These are phyloP conservation scores for Thysanoteuthis rhombus DNA, from an alignment of 2,888 invertebrate species.

Conservation along the genomic window DNA sequence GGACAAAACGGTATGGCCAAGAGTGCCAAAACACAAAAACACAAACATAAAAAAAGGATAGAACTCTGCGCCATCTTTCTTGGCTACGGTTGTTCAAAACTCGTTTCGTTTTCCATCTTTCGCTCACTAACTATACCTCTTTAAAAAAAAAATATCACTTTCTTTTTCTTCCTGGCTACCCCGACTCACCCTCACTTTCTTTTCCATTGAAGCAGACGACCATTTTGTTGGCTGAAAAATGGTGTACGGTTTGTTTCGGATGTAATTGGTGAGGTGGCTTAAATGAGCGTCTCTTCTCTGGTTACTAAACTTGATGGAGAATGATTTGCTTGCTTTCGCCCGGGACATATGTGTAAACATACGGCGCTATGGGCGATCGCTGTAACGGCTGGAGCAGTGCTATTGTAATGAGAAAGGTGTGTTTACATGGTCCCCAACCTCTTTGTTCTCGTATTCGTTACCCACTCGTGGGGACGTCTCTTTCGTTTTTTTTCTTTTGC, in stretches of 20 bases:
- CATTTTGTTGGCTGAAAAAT: slow-evolving; percentile 12
- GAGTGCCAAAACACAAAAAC: no score
- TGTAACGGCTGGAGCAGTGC: background rate
- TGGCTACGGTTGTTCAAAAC: no score
- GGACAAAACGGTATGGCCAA: no score
- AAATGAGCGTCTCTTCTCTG: background rate
- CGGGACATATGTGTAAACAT: background rate
- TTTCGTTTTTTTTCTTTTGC: no score
- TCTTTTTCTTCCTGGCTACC: background rate
- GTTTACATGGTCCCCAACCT: background rate
- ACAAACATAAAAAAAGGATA: no score
- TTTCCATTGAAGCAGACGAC: background rate
- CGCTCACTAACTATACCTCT: no score
- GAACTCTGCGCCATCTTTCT: no score
- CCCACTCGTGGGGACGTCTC: background rate
- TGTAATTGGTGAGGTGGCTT: background rate
- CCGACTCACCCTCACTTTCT: background rate
- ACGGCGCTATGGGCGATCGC: background rate
- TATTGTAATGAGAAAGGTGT: background rate
- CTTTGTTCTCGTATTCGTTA: background rate
- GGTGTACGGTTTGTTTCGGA: background rate
- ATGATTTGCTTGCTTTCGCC: background rate
- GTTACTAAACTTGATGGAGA: background rate
- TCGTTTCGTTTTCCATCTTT: no score
- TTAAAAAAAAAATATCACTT: no score